phyloP scores from a whole-genome alignment of 2,113 vertebrate genomes.

The Potamarius usumacintae region DNA sequence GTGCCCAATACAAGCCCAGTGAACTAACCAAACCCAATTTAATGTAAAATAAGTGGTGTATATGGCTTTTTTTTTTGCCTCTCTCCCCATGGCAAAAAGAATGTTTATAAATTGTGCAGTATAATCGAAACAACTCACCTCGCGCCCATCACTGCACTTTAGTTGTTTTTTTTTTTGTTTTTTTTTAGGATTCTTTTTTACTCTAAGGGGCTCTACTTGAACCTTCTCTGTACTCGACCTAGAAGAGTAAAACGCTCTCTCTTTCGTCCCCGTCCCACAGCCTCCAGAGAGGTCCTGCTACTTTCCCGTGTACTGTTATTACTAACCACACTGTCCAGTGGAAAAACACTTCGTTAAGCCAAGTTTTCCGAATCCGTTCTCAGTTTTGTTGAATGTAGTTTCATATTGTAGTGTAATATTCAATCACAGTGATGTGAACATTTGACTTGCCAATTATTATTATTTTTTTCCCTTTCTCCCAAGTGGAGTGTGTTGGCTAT shows the following conservation, averaged over 20 bases:
- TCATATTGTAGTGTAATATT: neutral
- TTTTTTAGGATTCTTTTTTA: neutral
- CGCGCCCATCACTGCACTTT: neutral
- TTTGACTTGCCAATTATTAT: neutral
- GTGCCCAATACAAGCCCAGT: neutral
- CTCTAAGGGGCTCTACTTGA: neutral
- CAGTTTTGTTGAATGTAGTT: neutral
- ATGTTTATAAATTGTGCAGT: neutral
- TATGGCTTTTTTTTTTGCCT: neutral
- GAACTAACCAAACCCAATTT: neutral
- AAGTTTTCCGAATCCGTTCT: neutral
- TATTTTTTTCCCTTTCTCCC: neutral
- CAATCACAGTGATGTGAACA: neutral
- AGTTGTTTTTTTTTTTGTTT: neutral
- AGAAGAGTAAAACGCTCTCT: neutral
- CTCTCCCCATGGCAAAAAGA: neutral
- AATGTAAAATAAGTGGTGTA: neutral
- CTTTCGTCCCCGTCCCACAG: neutral
- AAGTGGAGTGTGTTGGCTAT: neutral
- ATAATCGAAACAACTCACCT: neutral
- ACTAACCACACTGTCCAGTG: slow-evolving; percentile 1
- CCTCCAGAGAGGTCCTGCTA: neutral
- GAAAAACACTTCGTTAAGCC: neutral
- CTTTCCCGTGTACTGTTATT: neutral
- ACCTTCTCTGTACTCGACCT: neutral